Conservation (phyloP, 2,797 vertebrate genomes). For the Lithobates pipiens region DNA sequence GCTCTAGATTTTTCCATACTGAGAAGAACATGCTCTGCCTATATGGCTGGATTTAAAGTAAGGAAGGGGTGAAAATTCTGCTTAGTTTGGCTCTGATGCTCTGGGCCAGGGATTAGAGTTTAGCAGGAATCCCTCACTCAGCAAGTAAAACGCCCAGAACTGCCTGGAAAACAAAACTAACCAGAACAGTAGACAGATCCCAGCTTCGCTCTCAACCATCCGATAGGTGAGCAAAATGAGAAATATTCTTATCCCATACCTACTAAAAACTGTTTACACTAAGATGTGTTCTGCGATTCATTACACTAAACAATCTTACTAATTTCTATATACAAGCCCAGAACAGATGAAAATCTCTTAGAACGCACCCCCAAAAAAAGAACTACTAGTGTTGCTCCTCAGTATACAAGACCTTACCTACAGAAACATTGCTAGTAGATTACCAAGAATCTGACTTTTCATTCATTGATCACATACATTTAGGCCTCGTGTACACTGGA, state of each 20-base stretch:
- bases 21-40: background rate
- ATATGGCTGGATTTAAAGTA: background rate
- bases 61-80: conserved; percentile 7
- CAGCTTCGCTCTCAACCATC: background rate
- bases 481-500: too few relatives aligned
- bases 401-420: too few relatives aligned
- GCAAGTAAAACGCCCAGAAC: conserved; percentile 42
- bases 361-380: too few relatives aligned
- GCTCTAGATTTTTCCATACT: background rate
- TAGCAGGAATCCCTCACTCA: conserved; percentile 29
- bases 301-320: background rate
- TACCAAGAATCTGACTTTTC: too few relatives aligned
- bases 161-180: conserved; percentile 27
- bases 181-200: background rate
- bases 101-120: conserved; percentile 29
- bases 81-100: conserved; percentile 26
- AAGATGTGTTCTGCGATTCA: background rate
- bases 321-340: background rate
- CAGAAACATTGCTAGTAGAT: too few relatives aligned
- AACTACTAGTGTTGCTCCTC: too few relatives aligned
- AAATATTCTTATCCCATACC: background rate
- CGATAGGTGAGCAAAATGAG: background rate
- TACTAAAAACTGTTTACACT: background rate
- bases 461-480: too few relatives aligned
- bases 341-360: too few relatives aligned